phyloP scores from a whole-genome alignment of 1,140 invertebrate species.

The Drosophila tani region DNA sequence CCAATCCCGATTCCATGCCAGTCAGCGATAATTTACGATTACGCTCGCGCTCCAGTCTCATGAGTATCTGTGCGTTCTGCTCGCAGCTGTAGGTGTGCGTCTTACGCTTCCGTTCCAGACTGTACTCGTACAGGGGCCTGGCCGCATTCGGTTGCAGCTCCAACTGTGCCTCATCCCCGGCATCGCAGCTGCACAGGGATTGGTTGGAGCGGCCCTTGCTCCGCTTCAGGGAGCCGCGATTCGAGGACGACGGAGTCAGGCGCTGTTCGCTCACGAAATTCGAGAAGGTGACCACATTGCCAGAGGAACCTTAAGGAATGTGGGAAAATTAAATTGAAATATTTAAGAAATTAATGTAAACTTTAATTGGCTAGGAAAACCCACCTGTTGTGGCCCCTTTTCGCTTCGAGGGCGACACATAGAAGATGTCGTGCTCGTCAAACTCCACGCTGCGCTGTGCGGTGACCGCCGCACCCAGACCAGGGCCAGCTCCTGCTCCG shows the following conservation, averaged over 20 bases:
- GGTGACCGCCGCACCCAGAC: constrained; percentile 2
- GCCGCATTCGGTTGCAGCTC: constrained; percentile 78
- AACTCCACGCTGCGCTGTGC: constrained; percentile 64
- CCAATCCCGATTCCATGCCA: constrained; percentile 28
- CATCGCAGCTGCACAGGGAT: constrained; percentile 82
- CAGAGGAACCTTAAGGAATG: constrained; percentile 23
- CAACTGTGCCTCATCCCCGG: constrained; percentile 75
- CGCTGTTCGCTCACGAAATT: constrained; percentile 76
- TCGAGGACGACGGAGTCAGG: constrained; percentile 46
- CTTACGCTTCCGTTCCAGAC: constrained; percentile 79
- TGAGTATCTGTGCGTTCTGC: constrained; percentile 84
- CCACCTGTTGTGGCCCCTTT: constrained; percentile 52
- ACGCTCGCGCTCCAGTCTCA: constrained; percentile 83
- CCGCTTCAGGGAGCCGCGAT: constrained; percentile 80
- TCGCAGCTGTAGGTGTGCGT: constrained; percentile 83
- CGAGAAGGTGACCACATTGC: constrained; percentile 77
- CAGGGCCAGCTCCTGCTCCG: background rate
- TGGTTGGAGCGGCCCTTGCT: constrained; percentile 83
- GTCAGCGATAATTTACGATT: constrained; percentile 83
- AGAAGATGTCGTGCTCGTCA: constrained; percentile 81
- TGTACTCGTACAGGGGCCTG: constrained; percentile 80
- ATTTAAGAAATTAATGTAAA: background rate
- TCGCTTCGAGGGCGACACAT: constrained; percentile 80
- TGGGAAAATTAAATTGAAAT: background rate
- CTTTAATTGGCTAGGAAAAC: constrained; percentile 15